Percentiles rank a stretch among this genome's conserved stretches.
Conservation (phyloP, 2,888 invertebrate genomes). For the Cyclophora albipunctata region DNA sequence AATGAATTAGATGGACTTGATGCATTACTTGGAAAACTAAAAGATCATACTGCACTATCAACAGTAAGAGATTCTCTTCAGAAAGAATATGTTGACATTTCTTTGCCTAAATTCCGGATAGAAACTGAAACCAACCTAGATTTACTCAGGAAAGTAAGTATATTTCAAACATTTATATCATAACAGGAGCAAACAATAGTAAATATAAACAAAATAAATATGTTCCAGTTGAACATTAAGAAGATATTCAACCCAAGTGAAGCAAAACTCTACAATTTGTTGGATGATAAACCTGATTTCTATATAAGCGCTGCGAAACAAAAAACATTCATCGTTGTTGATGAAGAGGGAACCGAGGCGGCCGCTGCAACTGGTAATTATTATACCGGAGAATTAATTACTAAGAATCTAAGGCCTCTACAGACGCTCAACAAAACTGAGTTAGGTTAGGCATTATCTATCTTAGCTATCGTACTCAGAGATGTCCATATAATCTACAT, state of each 20-base stretch:
- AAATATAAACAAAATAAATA: not conserved
- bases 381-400: too few relatives aligned
- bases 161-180: not conserved
- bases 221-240: constrained; percentile 35
- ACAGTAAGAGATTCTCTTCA: too few relatives aligned
- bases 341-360: constrained; percentile 90
- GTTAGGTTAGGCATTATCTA: too few relatives aligned
- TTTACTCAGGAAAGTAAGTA: constrained; percentile 75
- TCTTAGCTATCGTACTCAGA: too few relatives aligned
- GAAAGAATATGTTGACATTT: constrained; percentile 42
- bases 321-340: constrained; percentile 88
- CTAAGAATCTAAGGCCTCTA: too few relatives aligned
- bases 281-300: constrained; percentile 59
- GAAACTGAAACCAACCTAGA: constrained; percentile 81
- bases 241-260: constrained; percentile 32
- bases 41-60: too few relatives aligned
- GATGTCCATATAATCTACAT: too few relatives aligned
- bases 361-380: constrained; percentile 84
- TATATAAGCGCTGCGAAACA: constrained; percentile 81
- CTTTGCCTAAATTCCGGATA: constrained; percentile 86
- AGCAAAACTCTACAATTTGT: constrained; percentile 79
- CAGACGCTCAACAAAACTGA: too few relatives aligned
- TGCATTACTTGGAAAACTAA: constrained; percentile 23
- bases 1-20: constrained; percentile 78
- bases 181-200: too few relatives aligned